Percentiles rank a stretch among this genome's conserved stretches.
phyloP scores from a whole-genome alignment of 2,888 invertebrate genomes.

The Drosophila fulvimacula region DNA sequence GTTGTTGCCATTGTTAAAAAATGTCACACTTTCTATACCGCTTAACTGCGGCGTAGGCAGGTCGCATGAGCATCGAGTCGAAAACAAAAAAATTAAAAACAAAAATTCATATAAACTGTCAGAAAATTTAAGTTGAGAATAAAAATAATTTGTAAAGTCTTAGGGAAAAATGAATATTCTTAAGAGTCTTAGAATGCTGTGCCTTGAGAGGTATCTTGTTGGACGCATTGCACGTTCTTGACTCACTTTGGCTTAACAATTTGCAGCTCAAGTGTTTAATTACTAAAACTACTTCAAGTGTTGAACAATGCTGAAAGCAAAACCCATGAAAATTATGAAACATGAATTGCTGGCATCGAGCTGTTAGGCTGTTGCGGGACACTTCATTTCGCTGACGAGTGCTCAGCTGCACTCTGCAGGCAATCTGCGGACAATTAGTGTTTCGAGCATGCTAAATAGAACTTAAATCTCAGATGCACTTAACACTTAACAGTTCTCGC shows the following conservation, averaged over 20 bases:
- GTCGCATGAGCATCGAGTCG: neutral
- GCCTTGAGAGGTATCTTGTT: constrained; percentile 13
- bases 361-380: constrained; percentile 2
- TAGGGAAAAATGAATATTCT: neutral
- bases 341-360: constrained; percentile 36
- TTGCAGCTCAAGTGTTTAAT: constrained; percentile 64
- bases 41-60: neutral
- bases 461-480: neutral
- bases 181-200: no score
- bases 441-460: neutral
- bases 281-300: constrained; percentile 54
- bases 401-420: constrained; percentile 16
- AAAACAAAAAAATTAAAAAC: neutral
- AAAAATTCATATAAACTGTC: neutral
- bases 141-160: neutral
- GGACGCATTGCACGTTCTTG: neutral
- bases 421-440: constrained; percentile 7
- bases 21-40: constrained; percentile 35
- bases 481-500: neutral
- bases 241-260: constrained; percentile 25
- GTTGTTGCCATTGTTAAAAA: constrained; percentile 32
- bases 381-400: constrained; percentile 21
- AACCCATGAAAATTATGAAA: constrained; percentile 27
- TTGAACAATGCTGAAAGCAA: constrained; percentile 40
- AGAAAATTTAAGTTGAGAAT: neutral